These are phyloP conservation scores for Carcharodon carcharias DNA, from an alignment of 2,797 vertebrate genomes.

Conservation along the genomic window DNA sequence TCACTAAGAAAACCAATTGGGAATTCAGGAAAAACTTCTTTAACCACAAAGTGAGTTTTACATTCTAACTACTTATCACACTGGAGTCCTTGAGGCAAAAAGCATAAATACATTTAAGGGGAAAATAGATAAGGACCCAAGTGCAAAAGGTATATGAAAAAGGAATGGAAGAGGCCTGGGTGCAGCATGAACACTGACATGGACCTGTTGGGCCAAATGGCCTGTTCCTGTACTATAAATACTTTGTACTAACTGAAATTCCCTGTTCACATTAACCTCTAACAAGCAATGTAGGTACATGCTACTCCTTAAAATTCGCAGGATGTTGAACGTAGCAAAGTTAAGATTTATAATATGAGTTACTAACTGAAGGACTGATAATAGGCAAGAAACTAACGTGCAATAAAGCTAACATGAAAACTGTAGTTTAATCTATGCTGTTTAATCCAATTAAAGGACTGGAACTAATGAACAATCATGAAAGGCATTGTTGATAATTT, in stretches of 20 bases:
- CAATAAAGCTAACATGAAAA: background rate
- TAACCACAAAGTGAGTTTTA: background rate
- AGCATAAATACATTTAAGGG: no score
- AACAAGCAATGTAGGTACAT: background rate
- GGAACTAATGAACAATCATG: background rate
- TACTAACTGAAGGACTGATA: background rate
- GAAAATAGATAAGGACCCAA: no score
- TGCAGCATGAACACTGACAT: background rate
- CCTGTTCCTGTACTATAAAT: background rate
- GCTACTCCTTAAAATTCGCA: background rate
- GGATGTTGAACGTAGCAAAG: background rate
- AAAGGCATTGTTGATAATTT: background rate
- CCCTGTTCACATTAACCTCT: background rate
- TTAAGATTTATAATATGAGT: background rate
- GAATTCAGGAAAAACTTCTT: background rate
- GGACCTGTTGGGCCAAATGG: background rate
- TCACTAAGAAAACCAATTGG: no score
- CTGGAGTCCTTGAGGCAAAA: background rate
- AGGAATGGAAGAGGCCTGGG: background rate
- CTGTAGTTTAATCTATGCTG: background rate
- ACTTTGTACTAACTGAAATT: background rate
- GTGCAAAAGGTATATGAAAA: no score
- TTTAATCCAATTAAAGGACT: background rate
- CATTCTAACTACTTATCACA: background rate
- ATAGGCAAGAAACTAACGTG: background rate